phyloP scores from a whole-genome alignment of 2,888 invertebrate species.

The Drosophila demipolita region DNA sequence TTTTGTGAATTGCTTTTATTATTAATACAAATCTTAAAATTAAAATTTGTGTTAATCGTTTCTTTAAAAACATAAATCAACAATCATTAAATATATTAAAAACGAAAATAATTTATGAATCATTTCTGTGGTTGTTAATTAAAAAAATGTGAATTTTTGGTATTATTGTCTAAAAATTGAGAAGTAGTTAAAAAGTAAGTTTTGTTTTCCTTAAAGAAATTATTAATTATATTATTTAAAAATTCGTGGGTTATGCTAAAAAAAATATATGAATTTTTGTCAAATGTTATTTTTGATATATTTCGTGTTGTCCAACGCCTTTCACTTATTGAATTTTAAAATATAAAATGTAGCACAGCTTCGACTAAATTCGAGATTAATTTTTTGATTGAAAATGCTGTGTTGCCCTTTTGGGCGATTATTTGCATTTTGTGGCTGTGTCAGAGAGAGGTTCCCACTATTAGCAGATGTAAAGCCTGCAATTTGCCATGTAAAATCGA shows the following conservation, averaged over 20 bases:
- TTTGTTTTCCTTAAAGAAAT: neutral
- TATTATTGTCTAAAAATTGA: neutral
- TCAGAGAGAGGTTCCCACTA: constrained; percentile 10
- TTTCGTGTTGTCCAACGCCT: neutral
- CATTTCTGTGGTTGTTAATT: neutral
- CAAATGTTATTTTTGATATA: neutral
- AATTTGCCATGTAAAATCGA: constrained; percentile 79
- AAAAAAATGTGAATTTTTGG: neutral
- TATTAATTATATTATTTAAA: neutral
- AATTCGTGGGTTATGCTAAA: too few relatives aligned
- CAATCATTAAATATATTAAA: neutral
- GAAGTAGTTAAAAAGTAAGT: neutral
- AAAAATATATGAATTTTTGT: neutral
- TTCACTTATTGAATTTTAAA: too few relatives aligned
- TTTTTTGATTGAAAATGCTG: neutral
- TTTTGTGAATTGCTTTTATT: neutral
- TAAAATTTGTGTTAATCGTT: neutral
- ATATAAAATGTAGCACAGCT: neutral
- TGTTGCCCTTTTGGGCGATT: constrained; percentile 25
- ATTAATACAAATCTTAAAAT: neutral
- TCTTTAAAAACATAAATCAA: neutral
- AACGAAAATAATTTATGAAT: too few relatives aligned
- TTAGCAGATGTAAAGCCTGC: constrained; percentile 39
- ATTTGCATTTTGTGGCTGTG: constrained; percentile 25
- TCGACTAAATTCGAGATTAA: neutral